A percentile compares a stretch with the other conserved stretches of the same genome.
Evolutionary conservation across 2,888 invertebrate species (phyloP).

Genomic region (Ectemnius lituratus): DNA sequence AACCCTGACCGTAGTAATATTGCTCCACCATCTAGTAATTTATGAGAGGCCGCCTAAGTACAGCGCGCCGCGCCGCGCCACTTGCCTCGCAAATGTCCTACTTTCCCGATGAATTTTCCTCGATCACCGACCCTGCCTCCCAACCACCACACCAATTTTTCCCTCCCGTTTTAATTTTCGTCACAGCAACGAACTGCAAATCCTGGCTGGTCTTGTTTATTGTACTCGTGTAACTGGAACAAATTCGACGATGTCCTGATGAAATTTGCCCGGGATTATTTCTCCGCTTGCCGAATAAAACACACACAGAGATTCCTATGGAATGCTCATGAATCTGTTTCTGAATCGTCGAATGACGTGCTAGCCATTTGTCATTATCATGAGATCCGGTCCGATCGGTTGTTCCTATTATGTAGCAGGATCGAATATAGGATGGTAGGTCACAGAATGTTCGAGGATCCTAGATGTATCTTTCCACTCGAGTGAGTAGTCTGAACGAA

Average conservation of each 20-base stretch:
- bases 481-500: slow-evolving; percentile 13
- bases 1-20: slow-evolving; percentile 50
- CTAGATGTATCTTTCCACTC: slow-evolving; percentile 14
- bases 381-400: too few relatives aligned
- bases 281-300: too few relatives aligned
- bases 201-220: too few relatives aligned
- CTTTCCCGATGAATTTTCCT: slow-evolving; percentile 49
- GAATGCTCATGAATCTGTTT: too few relatives aligned
- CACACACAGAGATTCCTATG: too few relatives aligned
- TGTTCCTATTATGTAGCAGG: too few relatives aligned
- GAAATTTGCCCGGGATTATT: too few relatives aligned
- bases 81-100: slow-evolving; percentile 41
- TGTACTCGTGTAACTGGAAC: too few relatives aligned
- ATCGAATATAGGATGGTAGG: too few relatives aligned
- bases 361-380: too few relatives aligned
- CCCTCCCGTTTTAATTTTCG: slow-evolving; percentile 1
- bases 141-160: neutral
- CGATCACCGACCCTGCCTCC: slow-evolving; percentile 31
- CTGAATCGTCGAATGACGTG: too few relatives aligned
- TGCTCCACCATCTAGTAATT: slow-evolving; percentile 49
- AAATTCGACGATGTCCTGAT: too few relatives aligned
- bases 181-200: neutral
- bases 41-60: slow-evolving; percentile 50
- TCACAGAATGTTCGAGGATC: slow-evolving; percentile 17
- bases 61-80: slow-evolving; percentile 31